phyloP scores from a whole-genome alignment of 2,888 invertebrate species.

The Limnephilus rhombicus region DNA sequence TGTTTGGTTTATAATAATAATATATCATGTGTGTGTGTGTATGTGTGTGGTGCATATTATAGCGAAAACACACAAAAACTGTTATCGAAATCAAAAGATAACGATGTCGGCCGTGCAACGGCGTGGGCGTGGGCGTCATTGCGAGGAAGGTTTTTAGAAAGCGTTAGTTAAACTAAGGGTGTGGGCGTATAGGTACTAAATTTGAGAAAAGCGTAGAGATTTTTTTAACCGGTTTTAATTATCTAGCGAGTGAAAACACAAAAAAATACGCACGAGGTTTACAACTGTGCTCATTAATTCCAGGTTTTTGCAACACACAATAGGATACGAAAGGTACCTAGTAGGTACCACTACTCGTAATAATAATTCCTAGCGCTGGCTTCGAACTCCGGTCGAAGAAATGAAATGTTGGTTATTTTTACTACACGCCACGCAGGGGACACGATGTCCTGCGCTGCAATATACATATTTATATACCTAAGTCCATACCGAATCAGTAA shows the following conservation, averaged over 20 bases:
- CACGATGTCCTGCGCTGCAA: background rate
- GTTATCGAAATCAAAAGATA: background rate
- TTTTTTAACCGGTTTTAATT: background rate
- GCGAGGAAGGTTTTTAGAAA: background rate
- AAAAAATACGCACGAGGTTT: background rate
- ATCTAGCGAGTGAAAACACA: background rate
- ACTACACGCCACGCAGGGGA: constrained; percentile 20
- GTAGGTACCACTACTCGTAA: background rate
- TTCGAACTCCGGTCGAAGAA: background rate
- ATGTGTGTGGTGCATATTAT: background rate
- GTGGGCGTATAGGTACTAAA: background rate
- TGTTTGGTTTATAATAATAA: background rate
- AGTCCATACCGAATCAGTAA: background rate
- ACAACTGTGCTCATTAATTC: background rate
- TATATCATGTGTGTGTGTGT: background rate
- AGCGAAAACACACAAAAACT: background rate
- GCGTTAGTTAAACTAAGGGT: background rate
- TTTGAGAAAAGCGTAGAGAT: background rate
- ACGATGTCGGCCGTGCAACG: background rate
- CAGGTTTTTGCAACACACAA: background rate
- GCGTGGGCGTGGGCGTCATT: background rate
- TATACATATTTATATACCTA: background rate
- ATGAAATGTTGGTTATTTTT: constrained; percentile 18
- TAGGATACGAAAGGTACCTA: background rate
- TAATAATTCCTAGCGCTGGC: background rate